A percentile compares a stretch with the other conserved stretches of the same genome.
These are phyloP conservation scores for Cosmorhoe ocellata DNA, from an alignment of 2,888 invertebrate genomes.

Conservation along the genomic window DNA sequence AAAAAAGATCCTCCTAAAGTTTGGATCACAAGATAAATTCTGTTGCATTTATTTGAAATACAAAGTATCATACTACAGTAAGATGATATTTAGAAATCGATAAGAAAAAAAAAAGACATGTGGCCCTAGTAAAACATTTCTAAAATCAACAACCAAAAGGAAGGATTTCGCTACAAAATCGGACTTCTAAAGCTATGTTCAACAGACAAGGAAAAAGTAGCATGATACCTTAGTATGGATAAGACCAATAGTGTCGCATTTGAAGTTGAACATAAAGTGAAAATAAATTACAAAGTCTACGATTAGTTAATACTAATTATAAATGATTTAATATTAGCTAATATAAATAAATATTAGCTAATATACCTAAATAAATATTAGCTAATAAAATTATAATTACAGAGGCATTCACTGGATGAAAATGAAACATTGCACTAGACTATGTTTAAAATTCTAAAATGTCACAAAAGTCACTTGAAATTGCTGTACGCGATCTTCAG, in stretches of 20 bases:
- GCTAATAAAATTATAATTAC: too few relatives aligned
- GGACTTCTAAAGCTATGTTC: slow-evolving; percentile 8
- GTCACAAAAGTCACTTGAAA: too few relatives aligned
- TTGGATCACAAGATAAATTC: slow-evolving; percentile 16
- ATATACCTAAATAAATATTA: too few relatives aligned
- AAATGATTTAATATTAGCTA: too few relatives aligned
- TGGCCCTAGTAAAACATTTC: slow-evolving; percentile 12
- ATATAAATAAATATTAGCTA: too few relatives aligned
- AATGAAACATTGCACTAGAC: slow-evolving; percentile 16
- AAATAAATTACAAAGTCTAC: too few relatives aligned
- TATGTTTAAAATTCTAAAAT: too few relatives aligned
- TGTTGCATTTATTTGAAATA: slow-evolving; percentile 15
- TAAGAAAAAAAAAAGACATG: slow-evolving; percentile 11
- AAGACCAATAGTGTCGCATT: slow-evolving; percentile 14
- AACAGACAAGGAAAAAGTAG: slow-evolving; percentile 8
- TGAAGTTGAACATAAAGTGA: slow-evolving; percentile 9
- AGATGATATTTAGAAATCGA: slow-evolving; percentile 13
- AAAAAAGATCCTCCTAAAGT: slow-evolving; percentile 11
- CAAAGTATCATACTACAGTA: slow-evolving; percentile 8
- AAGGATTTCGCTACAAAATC: slow-evolving; percentile 7
- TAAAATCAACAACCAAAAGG: slow-evolving; percentile 14
- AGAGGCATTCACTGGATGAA: too few relatives aligned
- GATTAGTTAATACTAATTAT: too few relatives aligned
- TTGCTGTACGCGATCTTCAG: too few relatives aligned
- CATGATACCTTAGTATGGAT: slow-evolving; percentile 15